Conservation (phyloP, 2,113 vertebrate genomes). For the Silurus glanis region DNA sequence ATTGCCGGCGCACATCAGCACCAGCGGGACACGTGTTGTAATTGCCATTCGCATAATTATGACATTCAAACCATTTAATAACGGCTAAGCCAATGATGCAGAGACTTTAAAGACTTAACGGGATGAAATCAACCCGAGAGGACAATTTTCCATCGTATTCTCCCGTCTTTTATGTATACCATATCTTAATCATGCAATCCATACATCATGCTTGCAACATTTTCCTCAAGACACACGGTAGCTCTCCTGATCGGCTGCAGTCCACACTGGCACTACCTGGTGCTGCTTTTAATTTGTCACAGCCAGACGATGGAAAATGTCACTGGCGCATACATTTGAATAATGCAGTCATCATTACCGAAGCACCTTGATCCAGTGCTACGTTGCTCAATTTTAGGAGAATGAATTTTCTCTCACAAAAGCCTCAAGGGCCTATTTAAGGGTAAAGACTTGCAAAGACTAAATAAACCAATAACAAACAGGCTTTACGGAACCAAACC, state of each 20-base stretch:
- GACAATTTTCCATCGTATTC: not conserved
- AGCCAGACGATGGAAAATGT: constrained; percentile 27
- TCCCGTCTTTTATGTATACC: not conserved
- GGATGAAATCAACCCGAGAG: not conserved
- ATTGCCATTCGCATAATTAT: constrained; percentile 22
- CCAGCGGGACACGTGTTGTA: not conserved
- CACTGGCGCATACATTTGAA: constrained; percentile 46
- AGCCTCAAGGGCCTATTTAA: not conserved
- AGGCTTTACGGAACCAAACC: not conserved
- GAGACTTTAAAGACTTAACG: constrained; percentile 13
- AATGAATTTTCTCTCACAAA: not conserved
- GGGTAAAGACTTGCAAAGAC: not conserved
- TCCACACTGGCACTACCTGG: not conserved
- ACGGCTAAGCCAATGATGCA: not conserved
- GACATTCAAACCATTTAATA: constrained; percentile 33
- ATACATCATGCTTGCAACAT: not conserved
- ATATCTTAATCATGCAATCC: not conserved
- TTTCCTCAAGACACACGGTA: not conserved
- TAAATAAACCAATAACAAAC: constrained; percentile 8
- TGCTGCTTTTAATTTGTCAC: constrained; percentile 32
- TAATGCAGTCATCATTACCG: constrained; percentile 34
- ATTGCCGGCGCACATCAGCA: not conserved
- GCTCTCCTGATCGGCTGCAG: not conserved
- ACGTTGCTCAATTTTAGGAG: not conserved
- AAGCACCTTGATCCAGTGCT: constrained; percentile 14